Percentiles rank a stretch among this genome's conserved stretches.
phyloP scores from a whole-genome alignment of 2,113 vertebrate genomes.

The Lota lota region DNA sequence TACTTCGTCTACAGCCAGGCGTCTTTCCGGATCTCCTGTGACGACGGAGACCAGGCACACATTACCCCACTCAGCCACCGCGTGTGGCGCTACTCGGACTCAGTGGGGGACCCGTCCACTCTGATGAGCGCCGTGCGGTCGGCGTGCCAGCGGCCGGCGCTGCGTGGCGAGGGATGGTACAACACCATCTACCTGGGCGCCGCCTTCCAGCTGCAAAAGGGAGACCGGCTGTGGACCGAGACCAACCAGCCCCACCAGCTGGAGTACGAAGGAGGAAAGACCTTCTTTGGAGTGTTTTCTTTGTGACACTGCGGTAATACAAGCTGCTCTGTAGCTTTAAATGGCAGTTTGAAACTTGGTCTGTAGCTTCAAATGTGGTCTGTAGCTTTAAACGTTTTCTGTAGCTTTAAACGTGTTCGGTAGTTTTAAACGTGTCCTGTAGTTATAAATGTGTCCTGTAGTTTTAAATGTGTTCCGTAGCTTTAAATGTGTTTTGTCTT shows the following conservation, averaged over 20 bases:
- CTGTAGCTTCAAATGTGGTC: too few species aligned
- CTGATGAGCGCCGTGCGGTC: constrained; percentile 65
- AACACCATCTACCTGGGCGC: constrained; percentile 73
- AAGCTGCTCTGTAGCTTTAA: too few species aligned
- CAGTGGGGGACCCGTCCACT: not conserved
- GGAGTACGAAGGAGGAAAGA: constrained; percentile 56
- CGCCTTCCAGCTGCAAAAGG: constrained; percentile 63
- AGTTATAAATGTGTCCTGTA: too few species aligned
- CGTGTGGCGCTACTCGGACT: constrained; percentile 53
- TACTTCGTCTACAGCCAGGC: constrained; percentile 79
- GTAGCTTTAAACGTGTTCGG: too few species aligned
- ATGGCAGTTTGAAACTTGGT: too few species aligned
- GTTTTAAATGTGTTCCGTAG: too few species aligned
- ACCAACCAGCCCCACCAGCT: constrained; percentile 47
- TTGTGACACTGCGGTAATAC: constrained; percentile 43
- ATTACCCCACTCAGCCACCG: constrained; percentile 55
- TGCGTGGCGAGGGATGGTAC: constrained; percentile 52
- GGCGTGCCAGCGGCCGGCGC: constrained; percentile 43
- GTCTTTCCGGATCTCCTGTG: constrained; percentile 62
- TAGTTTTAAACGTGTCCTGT: too few species aligned
- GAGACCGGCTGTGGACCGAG: constrained; percentile 61
- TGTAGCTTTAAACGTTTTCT: too few species aligned
- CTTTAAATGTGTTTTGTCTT: too few species aligned
- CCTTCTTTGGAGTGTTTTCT: constrained; percentile 73
- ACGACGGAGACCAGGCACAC: rapidly evolving